Base-by-base conservation (phyloP, 1,140 invertebrate genomes). In the Orchesella cincta region DNA sequence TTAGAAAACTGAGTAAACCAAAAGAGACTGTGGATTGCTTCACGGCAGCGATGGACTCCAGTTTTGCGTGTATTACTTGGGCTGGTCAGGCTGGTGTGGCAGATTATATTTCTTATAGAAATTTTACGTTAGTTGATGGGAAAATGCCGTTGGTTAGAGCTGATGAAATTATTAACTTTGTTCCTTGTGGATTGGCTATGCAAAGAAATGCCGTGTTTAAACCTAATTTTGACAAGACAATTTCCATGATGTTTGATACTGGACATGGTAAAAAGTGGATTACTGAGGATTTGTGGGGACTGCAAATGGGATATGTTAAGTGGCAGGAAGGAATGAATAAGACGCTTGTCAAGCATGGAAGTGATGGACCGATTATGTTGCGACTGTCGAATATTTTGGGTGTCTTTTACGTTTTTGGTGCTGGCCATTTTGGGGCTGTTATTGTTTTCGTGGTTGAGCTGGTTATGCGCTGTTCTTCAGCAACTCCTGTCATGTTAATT, bases 41-140 rank as follows among this genome's bases (percentile, higher is more conserved):
- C 46, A 31, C 36, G 23, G 23, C 23, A 20, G 35, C 71, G 18
- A 39, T 31, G 26, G 20, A 36, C 1, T 23, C 71, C 5, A 51
- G 46, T 36, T 73, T 73, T 73, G 71, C 71, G n/a, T 73, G 71
- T 35, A 73, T 73, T n/a, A 46, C 71, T 5, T 73, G 71, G 71
- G 20, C 2, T 1, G 71, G 71, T 8, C n/a, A n/a, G n/a, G n/a
- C n/a, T n/a, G 36, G 28, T 29, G 39, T 29, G 29, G 71, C 34
- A 2, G 34, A 73, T 51, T 73, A 73, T 23, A 51, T 73, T 36
- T 34, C 8, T 1, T 73, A 31, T 3, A 73, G 35, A 23, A 73
- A 73, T 26, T 51, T 73, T 14, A 39, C 71, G 1, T 14, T 73
- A 5, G 31, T 67, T 14, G 33, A 67, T 33, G 31, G 62, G 12